phyloP scores from a whole-genome alignment of 1,140 invertebrate genomes.

The Drosophila equinoxialis region DNA sequence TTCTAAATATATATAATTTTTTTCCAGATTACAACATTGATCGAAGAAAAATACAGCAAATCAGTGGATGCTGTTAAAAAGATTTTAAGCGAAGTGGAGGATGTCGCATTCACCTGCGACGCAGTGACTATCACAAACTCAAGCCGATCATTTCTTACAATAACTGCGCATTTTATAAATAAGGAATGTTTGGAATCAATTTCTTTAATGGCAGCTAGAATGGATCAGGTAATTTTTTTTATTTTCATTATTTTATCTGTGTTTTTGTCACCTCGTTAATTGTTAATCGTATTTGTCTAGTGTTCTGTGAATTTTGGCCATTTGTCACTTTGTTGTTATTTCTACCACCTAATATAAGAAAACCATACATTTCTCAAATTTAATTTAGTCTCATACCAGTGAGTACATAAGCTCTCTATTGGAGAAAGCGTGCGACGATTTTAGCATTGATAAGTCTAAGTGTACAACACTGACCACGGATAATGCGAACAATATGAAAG shows the following conservation, averaged over 20 bases:
- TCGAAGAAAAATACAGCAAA: slow-evolving; percentile 6
- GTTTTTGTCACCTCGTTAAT: slow-evolving; percentile 22
- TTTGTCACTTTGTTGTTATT: slow-evolving; percentile 25
- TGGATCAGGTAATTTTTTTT: slow-evolving; percentile 16
- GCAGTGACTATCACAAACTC: slow-evolving; percentile 33
- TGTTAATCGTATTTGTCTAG: slow-evolving; percentile 23
- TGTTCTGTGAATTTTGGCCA: slow-evolving; percentile 20
- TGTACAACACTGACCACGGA: too few relatives aligned
- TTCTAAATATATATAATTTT: too few relatives aligned
- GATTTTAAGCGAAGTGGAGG: slow-evolving; percentile 15
- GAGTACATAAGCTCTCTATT: too few relatives aligned
- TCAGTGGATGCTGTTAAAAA: background rate
- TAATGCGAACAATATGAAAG: too few relatives aligned
- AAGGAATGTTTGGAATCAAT: slow-evolving; percentile 21
- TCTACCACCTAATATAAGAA: slow-evolving; percentile 5
- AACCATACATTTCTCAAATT: slow-evolving; percentile 13
- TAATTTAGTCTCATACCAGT: slow-evolving; percentile 30
- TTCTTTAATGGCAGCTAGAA: slow-evolving; percentile 21
- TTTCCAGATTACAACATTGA: too few relatives aligned
- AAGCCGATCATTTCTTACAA: slow-evolving; percentile 24
- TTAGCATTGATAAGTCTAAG: too few relatives aligned
- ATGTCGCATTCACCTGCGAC: slow-evolving; percentile 29
- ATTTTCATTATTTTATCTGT: slow-evolving; percentile 18
- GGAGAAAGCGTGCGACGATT: too few relatives aligned
- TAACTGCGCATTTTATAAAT: slow-evolving; percentile 30